phyloP scores from a whole-genome alignment of 2,797 vertebrate genomes.

The Falco rusticolus region DNA sequence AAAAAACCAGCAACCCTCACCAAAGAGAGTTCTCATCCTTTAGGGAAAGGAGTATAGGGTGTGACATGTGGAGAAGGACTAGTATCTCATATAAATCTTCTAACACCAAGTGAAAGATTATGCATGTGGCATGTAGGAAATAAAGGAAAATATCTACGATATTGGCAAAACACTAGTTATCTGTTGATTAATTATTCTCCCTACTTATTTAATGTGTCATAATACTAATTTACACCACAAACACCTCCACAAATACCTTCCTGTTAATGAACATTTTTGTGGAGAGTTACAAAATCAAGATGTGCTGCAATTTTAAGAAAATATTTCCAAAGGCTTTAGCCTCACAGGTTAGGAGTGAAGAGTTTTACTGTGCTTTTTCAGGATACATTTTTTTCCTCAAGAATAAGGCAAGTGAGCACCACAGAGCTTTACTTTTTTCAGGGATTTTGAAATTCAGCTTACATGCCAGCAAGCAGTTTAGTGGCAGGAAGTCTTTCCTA shows the following conservation, averaged over 20 bases:
- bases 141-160: slow-evolving; percentile 31
- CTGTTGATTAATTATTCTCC: slow-evolving; percentile 49
- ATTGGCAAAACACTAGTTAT: slow-evolving; percentile 20
- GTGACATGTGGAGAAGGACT: not conserved
- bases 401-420: slow-evolving; percentile 74
- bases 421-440: slow-evolving; percentile 80
- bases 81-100: slow-evolving; percentile 4
- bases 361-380: slow-evolving; percentile 63
- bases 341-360: slow-evolving; percentile 53
- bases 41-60: not conserved
- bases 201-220: slow-evolving; percentile 44
- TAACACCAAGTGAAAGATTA: not conserved
- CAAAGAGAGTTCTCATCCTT: not conserved
- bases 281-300: slow-evolving; percentile 61
- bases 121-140: slow-evolving; percentile 5
- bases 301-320: slow-evolving; percentile 59
- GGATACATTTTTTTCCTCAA: slow-evolving; percentile 10
- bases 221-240: slow-evolving; percentile 67
- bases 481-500: slow-evolving; percentile 85
- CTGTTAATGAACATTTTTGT: slow-evolving; percentile 70
- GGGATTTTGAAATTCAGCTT: slow-evolving; percentile 82
- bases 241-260: slow-evolving; percentile 68
- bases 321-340: slow-evolving; percentile 52
- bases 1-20: not conserved
- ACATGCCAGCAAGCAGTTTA: slow-evolving; percentile 84